Evolutionary conservation across 1,140 invertebrate species (phyloP), one percentile per base, ranked within the genome.

Genomic region (Mizuhopecten yessoensis): DNA sequence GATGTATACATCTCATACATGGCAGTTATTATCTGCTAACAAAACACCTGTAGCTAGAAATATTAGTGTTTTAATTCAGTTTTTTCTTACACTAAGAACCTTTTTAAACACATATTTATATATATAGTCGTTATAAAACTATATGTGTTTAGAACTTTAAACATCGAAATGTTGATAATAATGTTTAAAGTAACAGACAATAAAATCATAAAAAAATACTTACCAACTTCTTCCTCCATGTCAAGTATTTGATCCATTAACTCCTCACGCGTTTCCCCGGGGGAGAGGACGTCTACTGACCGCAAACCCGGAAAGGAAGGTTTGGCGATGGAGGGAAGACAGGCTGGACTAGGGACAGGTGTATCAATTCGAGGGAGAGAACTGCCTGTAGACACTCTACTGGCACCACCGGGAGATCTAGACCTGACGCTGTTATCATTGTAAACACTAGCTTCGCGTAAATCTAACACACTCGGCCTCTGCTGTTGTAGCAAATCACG

Each of bases 171-270:
- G n/a, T n/a, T n/a, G n/a, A n/a, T n/a, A n/a, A n/a, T n/a, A n/a
- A n/a, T n/a, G 36, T 13, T 39, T 39, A 7, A 13, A 39, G 13
- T 7, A 7, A 39, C 36, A 39, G 36, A 39, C 13, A 39, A 39
- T 39, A 39, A 57, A 57, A 39, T 20, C 10, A 88, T 33, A n/a
- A 86, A 34, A 90, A 87, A 45, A 9, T 23, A 95, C 96, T 96
- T 94, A 96, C 96, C 93, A 17, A 94, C 93, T 89, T 96, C 96
- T 23, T 96, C 94, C 86, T 96, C 95, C 88, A 96, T 91, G 87
- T 96, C 96, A 42, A 93, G 90, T 17, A 96, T 94, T 87, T 94
- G 94, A 29, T 95, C 94, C 93, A 95, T 94, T 33, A 95, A 87
- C 34, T 93, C 90, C 45, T 92, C 92, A n/a, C 90, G 86, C 17